These are phyloP conservation scores for Crossocerus cetratus DNA, from an alignment of 2,888 invertebrate species.

Conservation along the genomic window DNA sequence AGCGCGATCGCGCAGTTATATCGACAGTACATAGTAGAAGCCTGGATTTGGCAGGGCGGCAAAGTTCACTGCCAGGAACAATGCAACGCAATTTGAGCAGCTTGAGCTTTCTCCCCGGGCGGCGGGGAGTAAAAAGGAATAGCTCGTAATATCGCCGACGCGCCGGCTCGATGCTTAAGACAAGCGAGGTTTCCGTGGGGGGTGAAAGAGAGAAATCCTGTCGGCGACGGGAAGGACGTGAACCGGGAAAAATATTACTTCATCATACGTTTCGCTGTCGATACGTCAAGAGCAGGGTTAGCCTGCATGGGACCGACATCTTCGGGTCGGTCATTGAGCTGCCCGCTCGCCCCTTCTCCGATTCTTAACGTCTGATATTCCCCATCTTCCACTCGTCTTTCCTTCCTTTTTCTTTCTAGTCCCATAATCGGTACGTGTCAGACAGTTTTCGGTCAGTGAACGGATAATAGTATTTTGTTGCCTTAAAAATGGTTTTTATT, in stretches of 20 bases:
- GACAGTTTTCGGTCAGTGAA: too few relatives aligned
- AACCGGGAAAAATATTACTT: slow-evolving; percentile 57
- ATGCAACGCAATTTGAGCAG: slow-evolving; percentile 28
- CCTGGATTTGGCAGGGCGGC: too few relatives aligned
- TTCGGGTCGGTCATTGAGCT: slow-evolving; percentile 36
- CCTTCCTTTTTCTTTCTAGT: slow-evolving; percentile 4
- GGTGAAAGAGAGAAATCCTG: slow-evolving; percentile 39
- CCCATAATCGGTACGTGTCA: too few relatives aligned
- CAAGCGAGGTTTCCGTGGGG: slow-evolving; percentile 28
- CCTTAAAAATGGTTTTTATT: too few relatives aligned
- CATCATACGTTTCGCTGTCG: slow-evolving; percentile 61
- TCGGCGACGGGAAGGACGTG: slow-evolving; percentile 35
- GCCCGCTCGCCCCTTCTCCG: too few relatives aligned
- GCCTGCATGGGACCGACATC: slow-evolving; percentile 41
- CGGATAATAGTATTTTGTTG: too few relatives aligned
- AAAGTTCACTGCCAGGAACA: slow-evolving; percentile 6
- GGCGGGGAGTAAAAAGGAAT: background rate
- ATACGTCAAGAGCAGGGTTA: slow-evolving; percentile 56
- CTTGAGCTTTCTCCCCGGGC: slow-evolving; percentile 15
- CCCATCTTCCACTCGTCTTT: slow-evolving; percentile 18
- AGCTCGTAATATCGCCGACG: slow-evolving; percentile 33
- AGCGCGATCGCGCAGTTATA: too few relatives aligned
- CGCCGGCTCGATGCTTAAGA: slow-evolving; percentile 33
- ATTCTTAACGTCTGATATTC: background rate
- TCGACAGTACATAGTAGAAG: too few relatives aligned